Evolutionary conservation across 2,888 invertebrate species (phyloP), one percentile per base, ranked within the genome.

Genomic region (Baccha elongata): DNA sequence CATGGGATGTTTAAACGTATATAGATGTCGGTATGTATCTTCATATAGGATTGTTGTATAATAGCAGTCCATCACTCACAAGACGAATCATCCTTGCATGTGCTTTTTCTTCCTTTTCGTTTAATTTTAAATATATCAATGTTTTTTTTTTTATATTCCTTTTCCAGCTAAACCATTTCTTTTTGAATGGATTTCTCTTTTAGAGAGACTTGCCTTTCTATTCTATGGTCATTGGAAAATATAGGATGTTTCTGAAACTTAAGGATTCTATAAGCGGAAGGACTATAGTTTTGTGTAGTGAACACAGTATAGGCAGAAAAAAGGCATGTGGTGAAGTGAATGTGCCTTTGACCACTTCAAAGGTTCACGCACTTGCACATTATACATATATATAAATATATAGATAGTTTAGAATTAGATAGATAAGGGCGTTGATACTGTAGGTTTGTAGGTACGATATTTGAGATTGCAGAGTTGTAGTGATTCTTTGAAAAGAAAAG

Each of bases 71-170:
- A 71, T 76, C 81, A 76, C 75, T 75, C 67, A 71, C 71, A 71
- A 72, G 76, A n/a, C n/a, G 65, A 75, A 65, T 71, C 60, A 81
- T 75, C 58, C 60, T 81, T 74, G 68, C 62, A 74, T 80, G 74
- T 19, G 37, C 13, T 29, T 50, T 44, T 35, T 55, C 4, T 32
- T 17, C 11, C 5, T 10, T 53, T 15, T 32, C 15, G n/a, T 55
- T 50, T 60, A 26, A 35, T 52, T 44, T 44, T 37, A 60, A 60
- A 60, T 44, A 44, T 44, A 58, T 37, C 13, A 17, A 26, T 15
- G 8, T 26, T 19, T 60, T 26, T 46, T n/a, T 19, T 15, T 53
- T 10, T 13, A 26, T 32, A 8, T 32, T 32, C 8, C 29, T 32
- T 32, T 32, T 32, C 7, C 5, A 32, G 8, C 17, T 42, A 19